phyloP scores from a whole-genome alignment of 2,113 vertebrate species.

The Sander lucioperca region DNA sequence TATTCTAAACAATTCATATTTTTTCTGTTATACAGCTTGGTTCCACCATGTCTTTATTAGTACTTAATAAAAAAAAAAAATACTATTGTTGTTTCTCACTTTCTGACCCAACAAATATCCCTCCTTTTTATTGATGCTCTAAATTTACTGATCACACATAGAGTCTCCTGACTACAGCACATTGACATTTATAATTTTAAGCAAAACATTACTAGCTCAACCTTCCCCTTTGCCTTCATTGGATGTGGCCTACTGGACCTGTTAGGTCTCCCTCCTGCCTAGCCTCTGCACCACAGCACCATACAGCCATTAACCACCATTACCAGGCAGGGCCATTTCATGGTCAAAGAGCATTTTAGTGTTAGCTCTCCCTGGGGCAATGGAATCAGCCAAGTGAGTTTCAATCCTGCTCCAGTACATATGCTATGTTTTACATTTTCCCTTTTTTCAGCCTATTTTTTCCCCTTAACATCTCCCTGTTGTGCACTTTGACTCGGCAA shows the following conservation, averaged over 20 bases:
- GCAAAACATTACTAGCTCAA: slow-evolving; percentile 53
- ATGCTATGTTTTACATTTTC: slow-evolving; percentile 68
- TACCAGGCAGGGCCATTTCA: slow-evolving; percentile 84
- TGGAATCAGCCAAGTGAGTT: slow-evolving; percentile 74
- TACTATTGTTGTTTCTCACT: neutral
- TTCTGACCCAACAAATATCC: neutral
- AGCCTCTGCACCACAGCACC: slow-evolving; percentile 63
- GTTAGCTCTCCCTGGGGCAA: slow-evolving; percentile 77
- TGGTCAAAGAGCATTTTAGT: slow-evolving; percentile 86
- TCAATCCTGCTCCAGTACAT: slow-evolving; percentile 64
- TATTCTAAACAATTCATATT: neutral
- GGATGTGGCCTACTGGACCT: slow-evolving; percentile 44
- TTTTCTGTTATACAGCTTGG: neutral
- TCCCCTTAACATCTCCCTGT: slow-evolving; percentile 37
- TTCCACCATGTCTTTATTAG: neutral
- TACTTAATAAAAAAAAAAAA: neutral
- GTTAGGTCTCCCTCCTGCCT: slow-evolving; percentile 47
- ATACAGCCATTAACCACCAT: slow-evolving; percentile 83
- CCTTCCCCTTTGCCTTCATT: slow-evolving; percentile 41
- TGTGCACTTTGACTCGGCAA: slow-evolving; percentile 80
- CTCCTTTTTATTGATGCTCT: slow-evolving; percentile 8
- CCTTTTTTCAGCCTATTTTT: slow-evolving; percentile 50
- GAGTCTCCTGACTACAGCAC: slow-evolving; percentile 8
- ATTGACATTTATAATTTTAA: slow-evolving; percentile 59
- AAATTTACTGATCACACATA: slow-evolving; percentile 18